Base-by-base conservation (phyloP, 2,113 vertebrate species). In the Corvus cornix region DNA sequence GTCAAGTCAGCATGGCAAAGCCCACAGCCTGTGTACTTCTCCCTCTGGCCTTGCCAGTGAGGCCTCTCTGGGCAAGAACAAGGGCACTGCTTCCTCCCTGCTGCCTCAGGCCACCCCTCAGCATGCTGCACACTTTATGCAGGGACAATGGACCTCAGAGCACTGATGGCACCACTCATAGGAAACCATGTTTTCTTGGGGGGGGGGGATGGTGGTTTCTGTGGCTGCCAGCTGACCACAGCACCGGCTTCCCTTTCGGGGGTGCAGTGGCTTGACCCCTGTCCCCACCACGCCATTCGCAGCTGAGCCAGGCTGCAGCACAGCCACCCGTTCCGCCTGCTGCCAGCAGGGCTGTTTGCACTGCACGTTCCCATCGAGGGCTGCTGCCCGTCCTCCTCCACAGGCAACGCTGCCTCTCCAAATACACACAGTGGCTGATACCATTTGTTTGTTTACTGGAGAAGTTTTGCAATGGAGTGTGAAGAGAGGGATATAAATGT, bases 311-410 rank as follows among this genome's bases (percentile, higher is more conserved):
- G 46, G 70, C 77, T 9, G 60, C 0, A 1, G 52, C 56, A 37
- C 0, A 3, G 37, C 48, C 16, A 0, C 28, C 48, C 41, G 66
- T 11, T 7, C 58, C 2, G 20, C n/a, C 52, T 9, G 43, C 84
- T 87, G 84, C 88, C 81, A 5, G 70, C 0, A 0, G 66, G 58
- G 37, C 82, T 77, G 46, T 10, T 7, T 4, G 7, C 26, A 4
- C 64, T 14, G 27, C 14, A 0, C 0, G 0, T 55, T 64, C 43
- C 56, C 31, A 12, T 4, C 2, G 0, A 14, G 30, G n/a, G 9
- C 76, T 80, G 81, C 49, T 44, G 78, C 78, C 75, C 4, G 3
- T 23, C 73, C 69, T 74, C 56, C 49, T 75, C 56, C 74, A 9
- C 58, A 16, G 67, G 84, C 63, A 69, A 10, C 19, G 23, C 58